A percentile compares a stretch with the other conserved stretches of the same genome.
These are phyloP conservation scores for Holacanthus passer DNA, from an alignment of 2,113 vertebrate species.

Conservation along the genomic window DNA sequence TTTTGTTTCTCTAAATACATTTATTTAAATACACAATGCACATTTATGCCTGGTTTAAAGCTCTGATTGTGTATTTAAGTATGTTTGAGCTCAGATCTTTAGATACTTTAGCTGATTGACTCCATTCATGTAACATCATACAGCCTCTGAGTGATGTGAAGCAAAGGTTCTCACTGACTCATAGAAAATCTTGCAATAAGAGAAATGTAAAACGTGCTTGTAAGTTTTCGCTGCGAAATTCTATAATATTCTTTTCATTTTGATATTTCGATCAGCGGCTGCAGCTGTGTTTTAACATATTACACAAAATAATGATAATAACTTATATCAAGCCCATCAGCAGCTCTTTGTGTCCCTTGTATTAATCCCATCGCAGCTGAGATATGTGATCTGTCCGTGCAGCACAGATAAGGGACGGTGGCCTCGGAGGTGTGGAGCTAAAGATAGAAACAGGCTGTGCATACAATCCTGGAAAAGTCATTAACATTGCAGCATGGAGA, in stretches of 20 bases:
- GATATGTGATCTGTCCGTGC: constrained; percentile 21
- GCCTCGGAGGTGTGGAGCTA: constrained; percentile 51
- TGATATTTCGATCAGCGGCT: not conserved
- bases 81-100: not conserved
- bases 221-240: not conserved
- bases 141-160: not conserved
- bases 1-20: no score
- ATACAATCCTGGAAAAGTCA: constrained; percentile 50
- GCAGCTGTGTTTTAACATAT: not conserved
- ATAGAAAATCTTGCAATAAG: not conserved
- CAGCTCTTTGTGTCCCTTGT: constrained; percentile 20
- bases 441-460: constrained; percentile 55
- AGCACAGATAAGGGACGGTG: constrained; percentile 27
- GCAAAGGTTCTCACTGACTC: not conserved
- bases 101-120: not conserved
- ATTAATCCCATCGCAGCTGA: constrained; percentile 4
- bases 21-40: no score
- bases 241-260: no score
- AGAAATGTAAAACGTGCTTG: not conserved
- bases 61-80: not conserved
- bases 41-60: not conserved
- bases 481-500: constrained; percentile 51
- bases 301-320: constrained; percentile 2
- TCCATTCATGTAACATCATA: not conserved
- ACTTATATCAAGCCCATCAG: constrained; percentile 4